Conservation (phyloP, 2,797 vertebrate genomes). For the Acridotheres tristis region DNA sequence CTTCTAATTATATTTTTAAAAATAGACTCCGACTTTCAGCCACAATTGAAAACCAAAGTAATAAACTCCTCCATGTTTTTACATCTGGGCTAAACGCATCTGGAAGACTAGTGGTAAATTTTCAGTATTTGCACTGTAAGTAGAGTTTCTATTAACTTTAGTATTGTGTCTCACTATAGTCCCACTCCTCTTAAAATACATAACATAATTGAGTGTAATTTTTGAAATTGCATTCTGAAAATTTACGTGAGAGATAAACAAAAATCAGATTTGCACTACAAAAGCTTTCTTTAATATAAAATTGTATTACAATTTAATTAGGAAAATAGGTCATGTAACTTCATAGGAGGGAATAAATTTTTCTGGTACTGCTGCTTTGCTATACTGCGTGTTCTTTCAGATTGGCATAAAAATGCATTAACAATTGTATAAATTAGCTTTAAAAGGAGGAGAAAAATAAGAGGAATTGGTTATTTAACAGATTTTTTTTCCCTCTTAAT, state of each 20-base stretch:
- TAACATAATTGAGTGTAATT: slow-evolving; percentile 7
- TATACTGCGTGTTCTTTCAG: slow-evolving; percentile 23
- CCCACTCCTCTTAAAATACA: not conserved
- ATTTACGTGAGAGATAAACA: slow-evolving; percentile 38
- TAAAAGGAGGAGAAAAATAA: not conserved
- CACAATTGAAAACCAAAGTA: not conserved
- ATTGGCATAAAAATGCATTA: slow-evolving; percentile 50
- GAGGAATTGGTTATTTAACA: not conserved
- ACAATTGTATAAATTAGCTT: slow-evolving; percentile 47
- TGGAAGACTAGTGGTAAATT: slow-evolving; percentile 14
- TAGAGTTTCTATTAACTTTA: not conserved
- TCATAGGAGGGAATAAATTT: slow-evolving; percentile 32
- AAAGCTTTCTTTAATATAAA: slow-evolving; percentile 43
- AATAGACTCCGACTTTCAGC: not conserved
- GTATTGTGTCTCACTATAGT: not conserved
- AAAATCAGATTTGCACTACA: slow-evolving; percentile 27
- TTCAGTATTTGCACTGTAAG: not conserved
- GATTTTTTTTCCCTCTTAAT: slow-evolving; percentile 21
- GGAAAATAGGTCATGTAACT: slow-evolving; percentile 44
- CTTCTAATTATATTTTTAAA: slow-evolving; percentile 29
- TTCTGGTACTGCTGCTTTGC: slow-evolving; percentile 10
- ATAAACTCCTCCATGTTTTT: not conserved
- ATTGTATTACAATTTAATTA: slow-evolving; percentile 57
- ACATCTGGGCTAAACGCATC: not conserved
- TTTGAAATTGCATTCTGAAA: slow-evolving; percentile 6